Evolutionary conservation across 2,888 invertebrate genomes (phyloP).

Genomic region (Cylindroiulus punctatus): DNA sequence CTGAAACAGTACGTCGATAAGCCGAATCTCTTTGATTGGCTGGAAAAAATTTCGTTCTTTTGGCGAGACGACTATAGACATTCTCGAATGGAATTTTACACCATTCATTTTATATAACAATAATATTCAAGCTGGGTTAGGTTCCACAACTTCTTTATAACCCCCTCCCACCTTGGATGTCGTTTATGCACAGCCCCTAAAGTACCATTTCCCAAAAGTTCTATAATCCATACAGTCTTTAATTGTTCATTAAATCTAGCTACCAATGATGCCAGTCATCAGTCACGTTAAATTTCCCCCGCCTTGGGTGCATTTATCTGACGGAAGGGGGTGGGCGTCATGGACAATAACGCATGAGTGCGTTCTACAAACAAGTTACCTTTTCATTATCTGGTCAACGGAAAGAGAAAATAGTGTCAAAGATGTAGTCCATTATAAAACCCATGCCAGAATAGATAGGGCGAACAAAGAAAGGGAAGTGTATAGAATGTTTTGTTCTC

Average conservation of each 20-base stretch:
- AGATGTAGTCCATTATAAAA: constrained; percentile 36
- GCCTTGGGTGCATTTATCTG: not conserved
- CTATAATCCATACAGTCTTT: not conserved
- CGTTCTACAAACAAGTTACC: not conserved
- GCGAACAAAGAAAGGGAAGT: constrained; percentile 30
- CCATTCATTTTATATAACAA: too few species aligned
- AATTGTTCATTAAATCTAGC: not conserved
- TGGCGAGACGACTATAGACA: too few species aligned
- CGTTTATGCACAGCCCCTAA: too few species aligned
- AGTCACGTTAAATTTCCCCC: not conserved
- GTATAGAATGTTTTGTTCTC: constrained; percentile 2
- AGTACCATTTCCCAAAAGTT: too few species aligned
- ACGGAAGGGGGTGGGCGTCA: not conserved
- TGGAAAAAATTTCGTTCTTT: too few species aligned
- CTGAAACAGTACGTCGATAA: too few species aligned
- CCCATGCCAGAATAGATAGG: constrained; percentile 10
- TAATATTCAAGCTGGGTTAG: too few species aligned
- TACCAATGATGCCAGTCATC: not conserved
- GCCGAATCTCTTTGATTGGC: too few species aligned
- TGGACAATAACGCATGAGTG: not conserved
- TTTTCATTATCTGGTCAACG: constrained; percentile 39
- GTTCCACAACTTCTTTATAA: too few species aligned
- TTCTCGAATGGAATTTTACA: too few species aligned
- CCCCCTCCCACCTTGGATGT: too few species aligned
- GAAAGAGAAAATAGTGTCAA: constrained; percentile 35